Conservation (phyloP, 2,888 invertebrate genomes). For the Pachymerium ferrugineum region DNA sequence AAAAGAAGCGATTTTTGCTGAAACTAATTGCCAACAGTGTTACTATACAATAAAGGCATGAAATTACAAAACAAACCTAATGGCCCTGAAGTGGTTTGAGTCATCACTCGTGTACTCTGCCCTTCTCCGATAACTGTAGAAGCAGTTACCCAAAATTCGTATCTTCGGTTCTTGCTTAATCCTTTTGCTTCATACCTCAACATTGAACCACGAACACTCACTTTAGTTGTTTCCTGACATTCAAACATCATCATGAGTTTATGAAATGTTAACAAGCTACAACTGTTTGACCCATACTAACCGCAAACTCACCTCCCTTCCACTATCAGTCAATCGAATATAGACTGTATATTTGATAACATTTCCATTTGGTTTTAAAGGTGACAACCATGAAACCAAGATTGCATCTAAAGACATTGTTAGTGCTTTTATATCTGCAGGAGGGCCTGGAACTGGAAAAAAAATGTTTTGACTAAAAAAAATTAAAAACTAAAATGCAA, state of each 20-base stretch:
- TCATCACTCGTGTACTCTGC: slow-evolving; percentile 42
- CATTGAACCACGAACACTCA: neutral
- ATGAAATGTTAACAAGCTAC: neutral
- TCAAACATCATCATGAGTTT: neutral
- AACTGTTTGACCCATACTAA: neutral
- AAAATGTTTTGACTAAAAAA: neutral
- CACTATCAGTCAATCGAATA: slow-evolving; percentile 44
- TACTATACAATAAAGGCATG: neutral
- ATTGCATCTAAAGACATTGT: slow-evolving; percentile 75
- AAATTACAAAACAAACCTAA: slow-evolving; percentile 25
- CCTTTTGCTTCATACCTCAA: slow-evolving; percentile 41
- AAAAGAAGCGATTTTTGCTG: slow-evolving; percentile 47
- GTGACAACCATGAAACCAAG: slow-evolving; percentile 77
- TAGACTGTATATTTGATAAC: slow-evolving; percentile 78
- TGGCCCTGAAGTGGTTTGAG: slow-evolving; percentile 42
- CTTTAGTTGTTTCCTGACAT: slow-evolving; percentile 28
- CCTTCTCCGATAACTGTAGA: slow-evolving; percentile 47
- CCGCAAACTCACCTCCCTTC: slow-evolving; percentile 30
- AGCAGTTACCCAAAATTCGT: slow-evolving; percentile 46
- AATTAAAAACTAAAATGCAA: neutral
- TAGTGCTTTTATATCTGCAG: slow-evolving; percentile 75
- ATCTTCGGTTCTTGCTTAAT: slow-evolving; percentile 42
- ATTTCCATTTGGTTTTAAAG: slow-evolving; percentile 71
- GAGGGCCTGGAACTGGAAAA: slow-evolving; percentile 83
- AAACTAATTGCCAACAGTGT: slow-evolving; percentile 37